Conservation (phyloP, 1,140 invertebrate genomes). For the Drosophila bipectinata region DNA sequence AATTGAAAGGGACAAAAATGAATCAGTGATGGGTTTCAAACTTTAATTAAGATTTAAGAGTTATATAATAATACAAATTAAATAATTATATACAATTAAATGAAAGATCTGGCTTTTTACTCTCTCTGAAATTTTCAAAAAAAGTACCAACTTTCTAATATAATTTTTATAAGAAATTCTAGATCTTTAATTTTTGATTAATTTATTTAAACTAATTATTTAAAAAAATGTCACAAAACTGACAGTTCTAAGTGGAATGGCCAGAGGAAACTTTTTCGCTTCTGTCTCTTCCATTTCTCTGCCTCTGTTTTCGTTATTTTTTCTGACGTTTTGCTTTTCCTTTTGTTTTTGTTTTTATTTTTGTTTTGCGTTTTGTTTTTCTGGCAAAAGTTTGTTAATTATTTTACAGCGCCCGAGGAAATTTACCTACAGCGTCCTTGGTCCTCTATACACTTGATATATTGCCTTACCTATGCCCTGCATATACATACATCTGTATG, state of each 20-base stretch:
- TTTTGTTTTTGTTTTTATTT: neutral
- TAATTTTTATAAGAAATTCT: neutral
- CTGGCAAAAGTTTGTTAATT: conserved; percentile 53
- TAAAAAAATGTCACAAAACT: conserved; percentile 10
- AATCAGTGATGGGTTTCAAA: neutral
- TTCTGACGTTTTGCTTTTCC: neutral
- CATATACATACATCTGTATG: conserved; percentile 6
- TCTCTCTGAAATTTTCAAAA: no score
- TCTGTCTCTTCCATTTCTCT: neutral
- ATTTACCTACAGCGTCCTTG: conserved; percentile 45
- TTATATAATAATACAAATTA: neutral
- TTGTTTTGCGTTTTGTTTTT: neutral
- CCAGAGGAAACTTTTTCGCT: conserved; percentile 13
- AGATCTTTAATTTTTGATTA: neutral
- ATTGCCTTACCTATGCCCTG: conserved; percentile 16
- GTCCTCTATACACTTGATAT: conserved; percentile 25
- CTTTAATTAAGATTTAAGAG: neutral
- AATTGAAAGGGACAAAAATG: conserved; percentile 1
- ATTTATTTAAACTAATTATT: neutral
- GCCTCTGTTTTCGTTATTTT: conserved; percentile 18
- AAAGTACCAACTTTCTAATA: no score
- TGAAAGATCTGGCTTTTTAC: neutral
- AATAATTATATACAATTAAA: neutral
- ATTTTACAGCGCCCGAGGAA: conserved; percentile 50
- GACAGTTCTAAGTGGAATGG: conserved; percentile 13